These are phyloP conservation scores for Macroramphosus scolopax DNA, from an alignment of 2,797 vertebrate species.

Conservation along the genomic window DNA sequence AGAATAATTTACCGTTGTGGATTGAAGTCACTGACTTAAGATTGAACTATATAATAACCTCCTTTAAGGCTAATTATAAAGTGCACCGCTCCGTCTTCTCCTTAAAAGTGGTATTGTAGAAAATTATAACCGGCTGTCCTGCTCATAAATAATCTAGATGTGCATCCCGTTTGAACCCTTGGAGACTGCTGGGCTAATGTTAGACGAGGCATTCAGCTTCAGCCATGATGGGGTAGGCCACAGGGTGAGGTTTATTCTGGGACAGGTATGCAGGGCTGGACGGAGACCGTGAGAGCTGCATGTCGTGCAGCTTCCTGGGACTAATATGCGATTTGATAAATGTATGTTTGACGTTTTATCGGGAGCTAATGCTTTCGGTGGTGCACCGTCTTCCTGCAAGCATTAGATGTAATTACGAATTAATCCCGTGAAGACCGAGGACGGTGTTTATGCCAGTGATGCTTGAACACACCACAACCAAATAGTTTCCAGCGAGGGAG, in stretches of 20 bases:
- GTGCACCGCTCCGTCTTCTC: conserved; percentile 8
- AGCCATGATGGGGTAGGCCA: conserved; percentile 21
- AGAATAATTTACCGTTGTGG: no score
- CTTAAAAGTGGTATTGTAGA: conserved; percentile 15
- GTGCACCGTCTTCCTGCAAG: no score
- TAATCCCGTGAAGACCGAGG: no score
- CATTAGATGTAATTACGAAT: no score
- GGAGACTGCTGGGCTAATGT: conserved; percentile 55
- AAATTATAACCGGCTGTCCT: conserved; percentile 21
- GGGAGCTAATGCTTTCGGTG: neutral
- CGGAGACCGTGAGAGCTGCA: neutral
- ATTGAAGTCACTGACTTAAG: no score
- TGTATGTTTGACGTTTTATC: no score
- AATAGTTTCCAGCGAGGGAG: conserved; percentile 52
- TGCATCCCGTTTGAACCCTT: conserved; percentile 44
- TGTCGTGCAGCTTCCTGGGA: conserved; percentile 1
- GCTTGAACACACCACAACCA: conserved; percentile 20
- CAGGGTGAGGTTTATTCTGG: conserved; percentile 59
- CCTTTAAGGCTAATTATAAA: neutral
- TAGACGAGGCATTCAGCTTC: conserved; percentile 50
- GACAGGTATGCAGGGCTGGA: conserved; percentile 40
- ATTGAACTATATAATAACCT: no score
- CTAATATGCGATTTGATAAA: neutral
- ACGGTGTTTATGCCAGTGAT: conserved; percentile 12
- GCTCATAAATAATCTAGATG: conserved; percentile 54